These are phyloP conservation scores for Alligator mississippiensis DNA, from an alignment of 2,113 vertebrate genomes.

Conservation along the genomic window DNA sequence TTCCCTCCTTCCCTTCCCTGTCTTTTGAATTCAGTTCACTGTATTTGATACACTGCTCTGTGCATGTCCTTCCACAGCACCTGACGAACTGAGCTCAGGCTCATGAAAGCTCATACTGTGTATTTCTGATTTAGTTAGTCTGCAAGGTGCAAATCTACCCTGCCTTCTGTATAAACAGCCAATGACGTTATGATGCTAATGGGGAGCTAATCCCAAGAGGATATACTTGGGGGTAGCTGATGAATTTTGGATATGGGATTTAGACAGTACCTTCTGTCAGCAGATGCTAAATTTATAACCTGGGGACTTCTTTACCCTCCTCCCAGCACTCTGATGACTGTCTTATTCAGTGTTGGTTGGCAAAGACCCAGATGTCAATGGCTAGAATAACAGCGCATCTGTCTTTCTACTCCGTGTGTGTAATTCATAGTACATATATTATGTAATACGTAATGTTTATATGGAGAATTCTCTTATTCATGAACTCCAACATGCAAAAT, in stretches of 20 bases:
- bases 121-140: too few relatives aligned
- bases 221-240: rapidly evolving
- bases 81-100: too few relatives aligned
- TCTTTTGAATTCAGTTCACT: too few relatives aligned
- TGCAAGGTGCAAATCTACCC: too few relatives aligned
- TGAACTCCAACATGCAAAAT: not conserved
- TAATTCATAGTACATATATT: not conserved
- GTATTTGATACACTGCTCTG: too few relatives aligned
- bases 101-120: too few relatives aligned
- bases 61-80: too few relatives aligned
- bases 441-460: not conserved
- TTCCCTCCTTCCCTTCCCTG: too few relatives aligned
- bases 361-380: not conserved
- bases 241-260: not conserved
- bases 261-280: not conserved
- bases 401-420: not conserved
- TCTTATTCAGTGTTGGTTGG: not conserved
- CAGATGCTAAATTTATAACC: not conserved
- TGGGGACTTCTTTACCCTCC: not conserved
- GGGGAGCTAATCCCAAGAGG: not conserved
- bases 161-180: not conserved
- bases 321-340: not conserved
- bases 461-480: too few relatives aligned
- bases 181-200: rapidly evolving
- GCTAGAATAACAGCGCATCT: not conserved